These are phyloP conservation scores for Malurus leucopterus DNA, from an alignment of 2,797 vertebrate species.

Conservation along the genomic window DNA sequence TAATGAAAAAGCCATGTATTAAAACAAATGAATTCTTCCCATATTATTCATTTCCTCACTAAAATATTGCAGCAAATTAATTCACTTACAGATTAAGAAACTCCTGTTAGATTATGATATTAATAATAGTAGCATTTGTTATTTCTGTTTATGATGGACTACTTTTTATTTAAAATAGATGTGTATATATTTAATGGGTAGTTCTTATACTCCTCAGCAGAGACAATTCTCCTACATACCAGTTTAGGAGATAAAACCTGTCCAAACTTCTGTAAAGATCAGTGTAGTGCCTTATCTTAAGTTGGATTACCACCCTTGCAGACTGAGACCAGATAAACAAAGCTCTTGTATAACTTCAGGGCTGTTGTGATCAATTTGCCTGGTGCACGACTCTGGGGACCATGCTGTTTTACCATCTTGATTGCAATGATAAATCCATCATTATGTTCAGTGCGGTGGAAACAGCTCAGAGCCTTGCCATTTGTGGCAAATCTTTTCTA, in stretches of 20 bases:
- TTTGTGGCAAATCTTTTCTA: slow-evolving; percentile 58
- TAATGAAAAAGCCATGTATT: not conserved
- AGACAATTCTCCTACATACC: not conserved
- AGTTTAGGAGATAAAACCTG: slow-evolving; percentile 11
- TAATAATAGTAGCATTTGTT: not conserved
- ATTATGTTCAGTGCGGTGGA: slow-evolving; percentile 53
- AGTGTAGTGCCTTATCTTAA: not conserved
- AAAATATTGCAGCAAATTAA: not conserved
- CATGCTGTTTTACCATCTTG: slow-evolving; percentile 71
- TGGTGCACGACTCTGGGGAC: slow-evolving; percentile 56
- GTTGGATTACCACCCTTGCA: slow-evolving; percentile 14
- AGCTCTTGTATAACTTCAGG: slow-evolving; percentile 43
- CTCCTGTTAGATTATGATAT: not conserved
- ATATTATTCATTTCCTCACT: not conserved
- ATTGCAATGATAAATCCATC: slow-evolving; percentile 69
- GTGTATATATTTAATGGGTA: not conserved
- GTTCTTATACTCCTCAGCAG: not conserved
- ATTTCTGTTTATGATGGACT: not conserved
- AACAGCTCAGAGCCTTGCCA: slow-evolving; percentile 44
- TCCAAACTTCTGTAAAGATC: slow-evolving; percentile 14
- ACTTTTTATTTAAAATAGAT: not conserved
- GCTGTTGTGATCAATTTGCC: slow-evolving; percentile 61
- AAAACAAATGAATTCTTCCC: not conserved
- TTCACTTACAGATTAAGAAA: not conserved
- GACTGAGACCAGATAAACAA: slow-evolving; percentile 51